Conservation (phyloP, 2,113 vertebrate genomes). For the Perca fluviatilis region DNA sequence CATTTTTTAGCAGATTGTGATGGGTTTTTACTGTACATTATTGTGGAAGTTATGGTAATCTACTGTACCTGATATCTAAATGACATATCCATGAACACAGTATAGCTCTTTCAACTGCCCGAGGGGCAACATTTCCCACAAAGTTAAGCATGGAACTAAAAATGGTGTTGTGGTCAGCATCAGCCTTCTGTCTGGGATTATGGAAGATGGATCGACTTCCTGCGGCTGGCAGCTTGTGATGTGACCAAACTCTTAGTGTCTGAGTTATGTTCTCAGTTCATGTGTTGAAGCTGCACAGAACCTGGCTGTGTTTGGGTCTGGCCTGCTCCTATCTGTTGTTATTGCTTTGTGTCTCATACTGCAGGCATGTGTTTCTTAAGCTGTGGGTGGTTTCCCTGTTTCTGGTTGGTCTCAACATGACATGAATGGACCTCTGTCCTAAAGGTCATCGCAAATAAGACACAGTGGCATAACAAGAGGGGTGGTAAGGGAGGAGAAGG, state of each 20-base stretch:
- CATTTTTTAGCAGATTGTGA: constrained; percentile 5
- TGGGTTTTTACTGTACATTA: background rate
- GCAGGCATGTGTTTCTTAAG: constrained; percentile 44
- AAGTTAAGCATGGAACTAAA: constrained; percentile 9
- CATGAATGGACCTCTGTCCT: constrained; percentile 49
- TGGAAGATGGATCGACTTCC: constrained; percentile 59
- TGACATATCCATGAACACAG: background rate
- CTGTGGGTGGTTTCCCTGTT: constrained; percentile 66
- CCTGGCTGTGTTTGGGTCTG: constrained; percentile 53
- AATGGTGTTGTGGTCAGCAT: constrained; percentile 10
- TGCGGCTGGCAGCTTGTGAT: constrained; percentile 10
- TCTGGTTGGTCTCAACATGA: constrained; percentile 68
- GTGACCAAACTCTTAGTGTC: constrained; percentile 28
- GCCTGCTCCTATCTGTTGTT: constrained; percentile 49
- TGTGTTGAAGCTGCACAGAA: constrained; percentile 52
- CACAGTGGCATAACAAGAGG: constrained; percentile 14
- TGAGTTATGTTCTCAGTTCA: constrained; percentile 37
- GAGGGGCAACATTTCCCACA: constrained; percentile 5
- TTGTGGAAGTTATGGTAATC: background rate
- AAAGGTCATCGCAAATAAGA: constrained; percentile 49
- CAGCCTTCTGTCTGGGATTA: constrained; percentile 15
- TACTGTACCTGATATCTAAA: background rate
- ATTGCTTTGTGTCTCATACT: constrained; percentile 44
- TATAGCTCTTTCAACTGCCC: background rate
- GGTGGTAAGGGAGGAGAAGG: background rate